Base-by-base conservation (phyloP, 2,113 vertebrate species). In the Calidris pugnax region DNA sequence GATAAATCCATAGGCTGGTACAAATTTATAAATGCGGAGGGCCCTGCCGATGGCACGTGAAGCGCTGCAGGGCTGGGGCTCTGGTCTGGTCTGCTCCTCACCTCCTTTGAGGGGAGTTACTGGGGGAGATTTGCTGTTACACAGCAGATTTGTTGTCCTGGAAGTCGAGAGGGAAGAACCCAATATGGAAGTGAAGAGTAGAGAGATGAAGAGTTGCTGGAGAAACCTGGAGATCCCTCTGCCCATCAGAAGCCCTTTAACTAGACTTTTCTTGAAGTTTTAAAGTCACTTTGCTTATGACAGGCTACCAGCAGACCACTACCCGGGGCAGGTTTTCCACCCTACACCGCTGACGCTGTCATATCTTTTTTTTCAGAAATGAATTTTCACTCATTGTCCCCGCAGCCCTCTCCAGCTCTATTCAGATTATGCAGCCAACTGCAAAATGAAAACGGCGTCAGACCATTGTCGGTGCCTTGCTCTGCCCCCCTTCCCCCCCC, bases 1-100 rank as follows among this genome's bases (percentile, higher is more conserved):
- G 96, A 97, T 95, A 97, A 97, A 98, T 97, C 80, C 84, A 96
- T 94, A 96, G 74, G 83, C 67, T n/a, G 35, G 85, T 62, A 93
- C 8, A 19, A 85, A 96, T 97, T 97, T 93, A 94, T 87, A 91
- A 89, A 69, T 5, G 17, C 62, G 4, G 78, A 85, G 72, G 27
- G 89, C 68, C 35, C 26, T 50, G 51, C 53, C 53, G 85, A 69
- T 63, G 50, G 79, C 5, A 7, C 43, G 9, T 86, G 90, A 83
- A 90, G 78, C 43, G 23, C n/a, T 59, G 3, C 50, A 55, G 33
- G 0, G 1, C 35, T 73, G 51, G 66, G 17, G 30, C 35, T 55
- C 57, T 43, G 50, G n/a, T 55, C 57, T 43, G 50, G 37, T 56
- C 76, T 60, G 79, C 81, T 95, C 72, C 77, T 91, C 60, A 68